Base-by-base conservation (phyloP, 64 coral and sea anemone species). In the Porites lutea region DNA sequence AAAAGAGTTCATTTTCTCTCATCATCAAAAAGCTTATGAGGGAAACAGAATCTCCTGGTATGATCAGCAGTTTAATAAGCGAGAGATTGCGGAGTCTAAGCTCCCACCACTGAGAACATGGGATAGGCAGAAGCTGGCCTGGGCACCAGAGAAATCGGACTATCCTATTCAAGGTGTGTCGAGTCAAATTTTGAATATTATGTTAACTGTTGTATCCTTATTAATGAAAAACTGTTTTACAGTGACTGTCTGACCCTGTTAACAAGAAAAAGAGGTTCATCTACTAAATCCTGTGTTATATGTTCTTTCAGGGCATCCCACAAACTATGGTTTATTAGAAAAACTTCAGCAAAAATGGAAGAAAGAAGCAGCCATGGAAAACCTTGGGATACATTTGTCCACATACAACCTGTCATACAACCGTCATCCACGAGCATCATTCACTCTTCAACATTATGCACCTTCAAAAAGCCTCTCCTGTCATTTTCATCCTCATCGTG, bases 331-430 rank as follows among this genome's bases (percentile, higher is more conserved):
- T 2, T 58, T 99, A 45, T 72, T 92, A 45, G 79, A 99, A 72
- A 96, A 96, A 71, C 91, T 96, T 86, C 88, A 96, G 45, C 71
- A 93, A 79, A 95, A 99, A 79, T 99, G 97, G 97, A 96, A 92
- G 82, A 93, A 96, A 83, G 94, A 99, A 44, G 91, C 91, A 81
- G 94, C 87, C n/a, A 19, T 89, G n/a, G 94, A 96, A 73, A 76
- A 93, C 22, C 57, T 99, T 21, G 83, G 94, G 2, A 91, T 74
- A n/a, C 91, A 93, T 83, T 62, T 57, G 46, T 94, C 97, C 18
- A 96, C 97, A 82, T 89, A 99, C 46, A 82, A 88, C n/a, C 75
- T 99, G 46, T 91, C 90, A 3, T 99, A 88, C 68, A 73, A 88
- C 37, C 83, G 59, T 47, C 91, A 99, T 94, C 76, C 79, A 14